Percentiles rank a stretch among this genome's conserved stretches.
phyloP scores from a whole-genome alignment of 1,140 invertebrate genomes.

The Meloidogyne chitwoodi region DNA sequence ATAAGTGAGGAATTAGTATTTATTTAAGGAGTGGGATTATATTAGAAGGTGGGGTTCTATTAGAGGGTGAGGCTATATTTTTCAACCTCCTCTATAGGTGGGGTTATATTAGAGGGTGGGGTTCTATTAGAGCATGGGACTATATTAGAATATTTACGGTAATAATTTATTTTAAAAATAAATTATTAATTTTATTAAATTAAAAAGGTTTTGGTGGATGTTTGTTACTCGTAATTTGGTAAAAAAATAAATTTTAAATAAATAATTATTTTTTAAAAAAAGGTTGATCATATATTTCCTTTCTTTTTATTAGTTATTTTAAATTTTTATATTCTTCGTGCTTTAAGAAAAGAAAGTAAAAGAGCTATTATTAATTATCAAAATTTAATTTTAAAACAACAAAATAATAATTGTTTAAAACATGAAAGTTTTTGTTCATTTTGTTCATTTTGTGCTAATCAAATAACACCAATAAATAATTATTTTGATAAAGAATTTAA shows the following conservation, averaged over 20 bases:
- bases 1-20: no score
- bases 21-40: no score
- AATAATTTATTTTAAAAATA: no score
- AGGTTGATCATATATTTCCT: not conserved
- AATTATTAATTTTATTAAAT: no score
- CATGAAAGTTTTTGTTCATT: not conserved
- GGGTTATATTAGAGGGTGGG: no score
- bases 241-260: not conserved
- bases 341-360: not conserved
- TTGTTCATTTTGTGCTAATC: not conserved
- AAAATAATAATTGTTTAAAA: not conserved
- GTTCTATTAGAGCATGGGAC: no score
- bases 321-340: not conserved
- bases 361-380: not conserved
- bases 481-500: not conserved
- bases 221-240: constrained; percentile 49
- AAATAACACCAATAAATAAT: not conserved
- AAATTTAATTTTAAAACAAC: not conserved
- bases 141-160: no score
- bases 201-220: constrained; percentile 58
- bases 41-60: no score
- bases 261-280: constrained; percentile 24
- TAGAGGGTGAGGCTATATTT: no score
- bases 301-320: not conserved
- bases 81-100: no score